Base-by-base conservation (phyloP, 2,113 vertebrate genomes). In the Jaculus jaculus region DNA sequence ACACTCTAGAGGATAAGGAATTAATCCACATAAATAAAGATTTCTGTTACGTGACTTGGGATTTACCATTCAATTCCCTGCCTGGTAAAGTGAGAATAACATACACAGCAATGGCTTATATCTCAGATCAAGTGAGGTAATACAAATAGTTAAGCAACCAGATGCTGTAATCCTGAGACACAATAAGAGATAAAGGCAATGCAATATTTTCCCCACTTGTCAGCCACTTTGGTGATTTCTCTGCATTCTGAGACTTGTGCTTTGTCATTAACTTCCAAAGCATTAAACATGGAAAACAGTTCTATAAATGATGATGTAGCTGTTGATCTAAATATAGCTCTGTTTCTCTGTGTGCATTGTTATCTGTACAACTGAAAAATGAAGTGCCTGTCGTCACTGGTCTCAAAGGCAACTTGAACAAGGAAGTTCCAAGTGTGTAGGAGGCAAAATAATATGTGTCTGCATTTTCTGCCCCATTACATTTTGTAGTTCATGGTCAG, bases 391-490 rank as follows among this genome's bases (percentile, higher is more conserved):
- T 90, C 34, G 77, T 93, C 51, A n/a, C 61, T 30, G 68, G 68
- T 84, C 65, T 91, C 87, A 81, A 85, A 85, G 10, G 16, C 73
- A 58, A 73, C 58, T 42, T 30, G 61, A 89, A 60, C 9, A 80
- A 91, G 11, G 58, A 93, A 87, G 80, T 83, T 94, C 79, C 54
- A 94, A 84, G 8, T 90, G 42, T 75, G 74, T 95, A 80, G 78
- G 85, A 86, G 78, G 60, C 51, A 90, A 90, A 95, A 84, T 91
- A 87, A 95, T 58, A 28, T 92, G 73, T 4, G 26, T 94, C 78
- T 88, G 79, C 71, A 86, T 95, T 94, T 96, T 95, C 96, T 95
- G 91, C 75, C 69, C 78, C 82, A 88, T 90, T 90, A 77, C 78
- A 42, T 85, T 93, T 89, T 95, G 87, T 71, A 87, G n/a, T 95